A percentile compares a stretch with the other conserved stretches of the same genome.
phyloP scores from a whole-genome alignment of 2,113 vertebrate genomes.

The Caloenas nicobarica region DNA sequence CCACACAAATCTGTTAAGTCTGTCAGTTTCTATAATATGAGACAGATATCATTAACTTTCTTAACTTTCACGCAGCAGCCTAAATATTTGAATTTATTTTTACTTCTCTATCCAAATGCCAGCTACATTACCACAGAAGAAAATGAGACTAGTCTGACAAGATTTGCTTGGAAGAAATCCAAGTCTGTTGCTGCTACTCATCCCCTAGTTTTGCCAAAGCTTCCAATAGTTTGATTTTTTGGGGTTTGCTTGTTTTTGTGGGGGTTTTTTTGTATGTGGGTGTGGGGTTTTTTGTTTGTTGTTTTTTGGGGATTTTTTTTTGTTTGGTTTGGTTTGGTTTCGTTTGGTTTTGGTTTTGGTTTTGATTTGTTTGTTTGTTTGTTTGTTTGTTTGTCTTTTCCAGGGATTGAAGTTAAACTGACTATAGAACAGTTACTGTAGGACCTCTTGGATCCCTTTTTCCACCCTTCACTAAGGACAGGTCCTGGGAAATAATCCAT shows the following conservation, averaged over 20 bases:
- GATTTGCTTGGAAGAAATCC: background rate
- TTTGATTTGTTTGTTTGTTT: too few species aligned
- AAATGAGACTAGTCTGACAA: background rate
- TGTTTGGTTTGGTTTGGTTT: too few species aligned
- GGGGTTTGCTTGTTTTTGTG: too few species aligned
- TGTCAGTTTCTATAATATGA: background rate
- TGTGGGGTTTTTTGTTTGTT: too few species aligned
- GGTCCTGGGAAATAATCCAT: background rate
- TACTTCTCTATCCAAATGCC: background rate
- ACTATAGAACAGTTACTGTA: background rate
- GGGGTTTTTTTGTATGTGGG: too few species aligned
- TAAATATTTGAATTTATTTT: background rate
- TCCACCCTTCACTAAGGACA: background rate
- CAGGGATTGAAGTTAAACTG: background rate
- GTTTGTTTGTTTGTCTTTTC: too few species aligned
- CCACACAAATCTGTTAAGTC: background rate
- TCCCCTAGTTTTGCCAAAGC: background rate
- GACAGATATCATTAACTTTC: background rate
- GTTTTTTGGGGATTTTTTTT: too few species aligned
- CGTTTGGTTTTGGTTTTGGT: too few species aligned
- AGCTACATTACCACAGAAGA: background rate
- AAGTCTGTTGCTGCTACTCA: background rate
- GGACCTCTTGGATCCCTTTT: background rate
- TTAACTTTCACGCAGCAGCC: rapidly evolving
- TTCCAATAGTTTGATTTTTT: background rate